Evolutionary conservation across 1,140 invertebrate species (phyloP), one percentile per base, ranked within the genome.

Genomic region (Galleria mellonella): DNA sequence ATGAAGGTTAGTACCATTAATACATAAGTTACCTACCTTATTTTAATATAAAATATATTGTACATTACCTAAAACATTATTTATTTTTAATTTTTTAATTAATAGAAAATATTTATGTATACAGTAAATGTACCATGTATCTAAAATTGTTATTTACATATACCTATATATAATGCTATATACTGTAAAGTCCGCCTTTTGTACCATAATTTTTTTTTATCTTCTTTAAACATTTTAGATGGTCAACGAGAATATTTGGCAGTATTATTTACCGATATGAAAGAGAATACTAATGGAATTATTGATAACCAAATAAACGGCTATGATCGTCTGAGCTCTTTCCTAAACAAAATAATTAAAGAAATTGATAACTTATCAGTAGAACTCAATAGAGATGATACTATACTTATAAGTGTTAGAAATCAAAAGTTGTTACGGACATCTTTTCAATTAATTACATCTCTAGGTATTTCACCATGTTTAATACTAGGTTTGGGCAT

Each of bases 401-500:
- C 82, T 37, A 69, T 86, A 33, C 55, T 87, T 9, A 72, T 91
- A 27, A 92, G 88, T 70, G 86, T 91, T 1, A 88, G 87, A 55
- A 83, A 91, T 66, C 87, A 88, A 43, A 88, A 86, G 70, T 62
- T 72, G 27, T 47, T 91, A 9, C 85, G 89, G 70, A 71, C 68
- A 13, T 74, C 78, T 47, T 82, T 92, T 30, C 89, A 93, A 74
- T 78, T 92, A 48, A 64, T 91, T 42, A 76, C 89, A 6, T 88
- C 87, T 15, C 72, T 94, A 35, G 93, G 92, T 47, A 87, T 94
- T 30, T 75, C 89, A 37, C 88, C 89, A 31, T 89, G 89, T 63
- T 64, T 94, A n/a, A 69, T 91, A 46, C 88, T 89, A 31, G 90
- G 91, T 2, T 66, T 94, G 39, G 92, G 92, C 4, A 75, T 91